A percentile compares a stretch with the other conserved stretches of the same genome.
phyloP scores from a whole-genome alignment of 2,888 invertebrate species.

The Lacanobia oleracea region DNA sequence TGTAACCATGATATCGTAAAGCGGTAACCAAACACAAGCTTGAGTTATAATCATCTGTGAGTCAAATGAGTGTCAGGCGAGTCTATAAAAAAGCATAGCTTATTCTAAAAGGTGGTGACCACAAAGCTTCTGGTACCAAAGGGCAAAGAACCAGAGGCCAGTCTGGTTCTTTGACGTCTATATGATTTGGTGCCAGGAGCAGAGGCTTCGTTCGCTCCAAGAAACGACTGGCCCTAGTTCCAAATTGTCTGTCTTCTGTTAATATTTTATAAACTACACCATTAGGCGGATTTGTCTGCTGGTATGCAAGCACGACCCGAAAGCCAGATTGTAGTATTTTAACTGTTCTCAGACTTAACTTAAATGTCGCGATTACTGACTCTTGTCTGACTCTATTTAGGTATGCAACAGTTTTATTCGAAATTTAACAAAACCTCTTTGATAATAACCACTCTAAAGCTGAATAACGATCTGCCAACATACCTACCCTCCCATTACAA shows the following conservation, averaged over 20 bases:
- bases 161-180: no score
- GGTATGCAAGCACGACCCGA: not conserved
- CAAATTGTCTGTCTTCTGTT: not conserved
- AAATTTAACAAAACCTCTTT: constrained; percentile 51
- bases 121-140: no score
- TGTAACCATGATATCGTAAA: no score
- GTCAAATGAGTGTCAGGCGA: not conserved
- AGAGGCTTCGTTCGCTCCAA: no score
- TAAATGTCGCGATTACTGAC: not conserved
- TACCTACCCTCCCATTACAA: constrained; percentile 46
- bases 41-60: not conserved
- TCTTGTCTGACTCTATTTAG: not conserved
- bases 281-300: no score
- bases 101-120: no score
- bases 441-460: constrained; percentile 45
- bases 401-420: not conserved
- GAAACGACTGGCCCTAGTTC: not conserved
- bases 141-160: no score
- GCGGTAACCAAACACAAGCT: not conserved
- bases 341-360: not conserved
- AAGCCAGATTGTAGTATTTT: not conserved
- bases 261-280: no score
- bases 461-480: constrained; percentile 47
- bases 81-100: no score
- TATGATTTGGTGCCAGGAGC: not conserved